phyloP scores from a whole-genome alignment of 1,140 invertebrate genomes.

The Drosophila neocordata region DNA sequence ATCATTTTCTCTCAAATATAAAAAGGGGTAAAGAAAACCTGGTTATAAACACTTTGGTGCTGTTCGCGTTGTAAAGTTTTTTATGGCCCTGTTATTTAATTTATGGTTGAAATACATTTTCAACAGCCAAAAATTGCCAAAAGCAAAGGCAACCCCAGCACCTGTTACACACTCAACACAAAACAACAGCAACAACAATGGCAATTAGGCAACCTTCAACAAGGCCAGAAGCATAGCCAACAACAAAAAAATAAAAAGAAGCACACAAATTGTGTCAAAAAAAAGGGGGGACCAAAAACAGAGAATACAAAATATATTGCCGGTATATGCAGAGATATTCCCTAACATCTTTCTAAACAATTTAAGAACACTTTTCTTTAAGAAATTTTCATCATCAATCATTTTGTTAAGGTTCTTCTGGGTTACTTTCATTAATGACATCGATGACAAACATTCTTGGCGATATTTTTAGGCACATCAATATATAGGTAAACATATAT shows the following conservation, averaged over 20 bases:
- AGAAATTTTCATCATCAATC: not conserved
- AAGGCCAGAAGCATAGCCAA: constrained; percentile 1
- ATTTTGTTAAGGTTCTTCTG: not conserved
- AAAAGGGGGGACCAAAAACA: constrained; percentile 3
- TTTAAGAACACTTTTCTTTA: not conserved
- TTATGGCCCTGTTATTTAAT: constrained; percentile 77
- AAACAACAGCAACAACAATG: constrained; percentile 34
- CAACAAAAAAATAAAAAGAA: not conserved
- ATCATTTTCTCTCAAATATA: not conserved
- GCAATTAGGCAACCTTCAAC: constrained; percentile 59
- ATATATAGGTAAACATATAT: not conserved
- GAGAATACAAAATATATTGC: constrained; percentile 63
- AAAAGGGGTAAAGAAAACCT: constrained; percentile 12
- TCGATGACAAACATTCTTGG: not conserved
- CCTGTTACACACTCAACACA: constrained; percentile 14
- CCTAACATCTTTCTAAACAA: not conserved
- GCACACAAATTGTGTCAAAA: not conserved
- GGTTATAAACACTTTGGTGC: constrained; percentile 65
- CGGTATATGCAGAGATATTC: constrained; percentile 19
- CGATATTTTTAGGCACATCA: not conserved
- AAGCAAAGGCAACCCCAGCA: constrained; percentile 22
- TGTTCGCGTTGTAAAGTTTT: constrained; percentile 61
- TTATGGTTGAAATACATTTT: constrained; percentile 74
- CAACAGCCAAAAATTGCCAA: constrained; percentile 54
- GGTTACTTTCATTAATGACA: not conserved